Evolutionary conservation across 2,113 vertebrate species (phyloP).

Genomic region (Thunnus thynnus): DNA sequence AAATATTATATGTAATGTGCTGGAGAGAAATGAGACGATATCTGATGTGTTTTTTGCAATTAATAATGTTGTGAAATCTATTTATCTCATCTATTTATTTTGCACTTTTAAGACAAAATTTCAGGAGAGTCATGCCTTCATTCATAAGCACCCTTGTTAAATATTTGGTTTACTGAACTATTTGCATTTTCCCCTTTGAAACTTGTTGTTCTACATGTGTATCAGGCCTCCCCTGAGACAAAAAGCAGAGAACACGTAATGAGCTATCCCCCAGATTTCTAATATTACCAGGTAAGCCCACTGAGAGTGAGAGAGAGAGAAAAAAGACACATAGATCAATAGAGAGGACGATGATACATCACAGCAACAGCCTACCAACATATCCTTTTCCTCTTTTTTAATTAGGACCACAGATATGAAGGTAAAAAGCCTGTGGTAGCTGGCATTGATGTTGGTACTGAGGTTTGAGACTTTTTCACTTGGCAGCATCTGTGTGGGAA

Average conservation of each 20-base stretch:
- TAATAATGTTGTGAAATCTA: neutral
- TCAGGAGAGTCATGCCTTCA: neutral
- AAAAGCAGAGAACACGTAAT: constrained; percentile 13
- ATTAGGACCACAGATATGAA: constrained; percentile 58
- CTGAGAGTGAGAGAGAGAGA: constrained; percentile 5
- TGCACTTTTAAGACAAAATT: neutral
- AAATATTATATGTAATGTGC: neutral
- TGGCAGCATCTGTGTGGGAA: constrained; percentile 2
- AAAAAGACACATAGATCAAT: constrained; percentile 63
- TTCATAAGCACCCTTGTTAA: neutral
- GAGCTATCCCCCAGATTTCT: constrained; percentile 30
- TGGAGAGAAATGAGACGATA: neutral
- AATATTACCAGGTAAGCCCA: constrained; percentile 41
- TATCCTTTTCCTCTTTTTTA: constrained; percentile 45
- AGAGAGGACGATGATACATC: constrained; percentile 59
- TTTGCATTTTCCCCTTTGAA: constrained; percentile 38
- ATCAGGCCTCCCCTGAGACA: constrained; percentile 17
- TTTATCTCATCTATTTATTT: neutral
- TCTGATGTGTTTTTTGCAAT: constrained; percentile 23
- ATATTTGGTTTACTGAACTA: constrained; percentile 14
- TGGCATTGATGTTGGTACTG: neutral
- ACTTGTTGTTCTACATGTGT: neutral
- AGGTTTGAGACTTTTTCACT: constrained; percentile 12
- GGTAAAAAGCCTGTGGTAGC: constrained; percentile 23
- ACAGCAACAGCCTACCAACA: constrained; percentile 48